Conservation (phyloP, 2,888 invertebrate species). For the Cephus pulcher region DNA sequence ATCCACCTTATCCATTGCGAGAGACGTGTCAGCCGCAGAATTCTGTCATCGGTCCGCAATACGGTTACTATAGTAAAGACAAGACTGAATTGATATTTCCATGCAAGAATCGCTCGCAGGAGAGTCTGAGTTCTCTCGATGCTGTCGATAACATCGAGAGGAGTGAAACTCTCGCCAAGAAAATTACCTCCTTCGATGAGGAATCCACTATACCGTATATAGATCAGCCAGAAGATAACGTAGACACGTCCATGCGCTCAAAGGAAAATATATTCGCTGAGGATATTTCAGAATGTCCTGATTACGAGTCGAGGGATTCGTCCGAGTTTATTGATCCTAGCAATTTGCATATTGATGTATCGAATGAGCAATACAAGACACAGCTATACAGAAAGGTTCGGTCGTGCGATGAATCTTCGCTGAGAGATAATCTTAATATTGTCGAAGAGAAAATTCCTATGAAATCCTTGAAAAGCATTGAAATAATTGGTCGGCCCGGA, state of each 20-base stretch:
- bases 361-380: constrained; percentile 9
- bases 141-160: constrained; percentile 14
- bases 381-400: constrained; percentile 9
- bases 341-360: constrained; percentile 13
- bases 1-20: constrained; percentile 43
- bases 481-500: neutral
- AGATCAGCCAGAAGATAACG: constrained; percentile 42
- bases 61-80: constrained; percentile 46
- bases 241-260: neutral
- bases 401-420: constrained; percentile 15
- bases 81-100: constrained; percentile 49
- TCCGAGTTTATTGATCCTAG: neutral
- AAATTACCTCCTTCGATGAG: constrained; percentile 20
- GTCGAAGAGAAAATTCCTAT: neutral
- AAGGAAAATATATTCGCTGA: neutral
- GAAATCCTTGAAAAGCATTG: constrained; percentile 5
- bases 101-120: constrained; percentile 32
- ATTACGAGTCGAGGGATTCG: neutral
- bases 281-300: neutral
- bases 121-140: constrained; percentile 34
- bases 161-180: constrained; percentile 3
- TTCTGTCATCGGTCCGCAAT: constrained; percentile 28
- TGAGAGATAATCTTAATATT: constrained; percentile 4
- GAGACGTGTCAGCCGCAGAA: constrained; percentile 18
- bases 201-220: constrained; percentile 46